A percentile compares a stretch with the other conserved stretches of the same genome.
Evolutionary conservation across 2,888 invertebrate genomes (phyloP).

Genomic region (Nipponacmea schrenckii): DNA sequence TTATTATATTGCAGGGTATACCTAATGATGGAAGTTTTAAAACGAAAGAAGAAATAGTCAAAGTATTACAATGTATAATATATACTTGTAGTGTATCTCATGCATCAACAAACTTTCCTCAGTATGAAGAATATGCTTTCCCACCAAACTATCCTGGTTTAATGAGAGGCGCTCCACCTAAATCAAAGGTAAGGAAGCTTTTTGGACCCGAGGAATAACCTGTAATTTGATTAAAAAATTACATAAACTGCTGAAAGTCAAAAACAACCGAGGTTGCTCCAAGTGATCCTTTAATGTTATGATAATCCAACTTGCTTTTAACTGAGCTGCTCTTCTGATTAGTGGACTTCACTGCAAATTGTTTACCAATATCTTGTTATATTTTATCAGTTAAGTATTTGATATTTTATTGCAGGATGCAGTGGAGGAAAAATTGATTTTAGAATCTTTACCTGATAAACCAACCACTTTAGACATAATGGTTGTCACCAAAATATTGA

Average conservation of each 20-base stretch:
- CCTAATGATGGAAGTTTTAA: conserved; percentile 47
- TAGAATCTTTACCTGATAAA: conserved; percentile 63
- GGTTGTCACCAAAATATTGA: conserved; percentile 69
- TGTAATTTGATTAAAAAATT: not conserved
- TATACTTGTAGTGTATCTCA: conserved; percentile 59
- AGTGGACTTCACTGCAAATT: too few species aligned
- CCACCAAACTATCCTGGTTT: conserved; percentile 60
- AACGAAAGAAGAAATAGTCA: conserved; percentile 39
- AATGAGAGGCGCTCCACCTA: conserved; percentile 51
- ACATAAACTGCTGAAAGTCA: too few species aligned
- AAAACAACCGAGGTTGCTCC: too few species aligned
- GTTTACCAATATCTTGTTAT: too few species aligned
- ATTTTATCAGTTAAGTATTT: too few species aligned
- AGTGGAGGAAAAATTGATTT: conserved; percentile 60
- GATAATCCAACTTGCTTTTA: too few species aligned
- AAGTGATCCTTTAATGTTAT: too few species aligned
- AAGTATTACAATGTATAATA: conserved; percentile 48
- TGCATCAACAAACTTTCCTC: conserved; percentile 59
- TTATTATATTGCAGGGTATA: conserved; percentile 43
- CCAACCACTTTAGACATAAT: conserved; percentile 66
- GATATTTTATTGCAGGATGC: conserved; percentile 37
- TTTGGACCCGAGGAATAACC: not conserved
- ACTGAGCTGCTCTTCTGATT: too few species aligned
- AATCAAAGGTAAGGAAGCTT: conserved; percentile 41
- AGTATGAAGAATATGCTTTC: conserved; percentile 62